Evolutionary conservation across 2,797 vertebrate genomes (phyloP), one percentile per base, ranked within the genome.

Genomic region (Mus caroli): DNA sequence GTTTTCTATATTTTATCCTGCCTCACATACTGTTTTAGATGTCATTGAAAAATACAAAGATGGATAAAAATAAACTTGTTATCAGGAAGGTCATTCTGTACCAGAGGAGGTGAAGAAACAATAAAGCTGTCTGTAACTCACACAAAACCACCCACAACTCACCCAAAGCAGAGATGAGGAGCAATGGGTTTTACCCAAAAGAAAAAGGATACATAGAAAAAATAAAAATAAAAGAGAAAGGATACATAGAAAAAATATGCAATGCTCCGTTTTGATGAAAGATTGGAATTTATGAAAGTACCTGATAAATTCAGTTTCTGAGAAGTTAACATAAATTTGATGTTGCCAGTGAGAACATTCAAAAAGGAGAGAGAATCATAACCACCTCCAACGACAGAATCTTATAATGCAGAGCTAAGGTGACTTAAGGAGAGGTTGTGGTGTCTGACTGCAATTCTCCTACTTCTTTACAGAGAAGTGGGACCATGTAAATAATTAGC

Each of bases 241-340:
- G 1, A 52, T 77, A 62, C 62, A 88, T 31, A 84, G 67, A 64
- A 88, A 88, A 90, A 77, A 87, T 56, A 28, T 67, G 67, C 8
- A 54, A 87, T 26, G 1, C 62, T 88, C 31, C 1, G 10, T 52
- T 71, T 82, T 19, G 26, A 58, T 77, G 60, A 43, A 43, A 13
- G 2, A 54, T 22, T 86, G 19, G 13, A 2, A 40, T 6, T 64
- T 20, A 52, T 82, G 54, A 24, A 94, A 14, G 31, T 50, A 86
- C 31, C 54, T 15, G 20, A 10, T 78, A 56, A 43, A 54, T 76
- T 87, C 46, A 62, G 15, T 58, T 88, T 87, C 80, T 93, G n/a
- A 92, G n/a, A 69, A 90, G 37, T 93, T 88, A 77, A n/a, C 24
- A 71, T 43, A 9, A 8, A 76, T 58, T 88, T 92, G 60, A 52